Conservation (phyloP, 2,888 invertebrate species). For the Dynastes hyllus region DNA sequence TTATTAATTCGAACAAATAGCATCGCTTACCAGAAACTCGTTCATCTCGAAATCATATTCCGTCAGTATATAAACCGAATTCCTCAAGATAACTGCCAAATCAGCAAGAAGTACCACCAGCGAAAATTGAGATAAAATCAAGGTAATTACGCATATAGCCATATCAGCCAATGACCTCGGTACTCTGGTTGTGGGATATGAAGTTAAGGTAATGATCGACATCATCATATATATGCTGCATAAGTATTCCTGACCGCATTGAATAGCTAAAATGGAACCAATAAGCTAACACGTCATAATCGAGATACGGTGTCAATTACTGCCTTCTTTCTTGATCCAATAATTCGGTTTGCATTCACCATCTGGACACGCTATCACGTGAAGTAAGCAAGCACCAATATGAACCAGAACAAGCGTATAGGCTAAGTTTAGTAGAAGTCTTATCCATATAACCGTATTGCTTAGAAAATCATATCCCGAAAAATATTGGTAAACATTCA, state of each 20-base stretch:
- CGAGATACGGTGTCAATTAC: background rate
- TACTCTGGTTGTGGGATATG: constrained; percentile 49
- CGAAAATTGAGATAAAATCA: constrained; percentile 51
- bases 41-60: constrained; percentile 54
- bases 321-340: constrained; percentile 41
- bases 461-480: constrained; percentile 20
- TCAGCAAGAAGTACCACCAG: constrained; percentile 55
- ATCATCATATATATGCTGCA: constrained; percentile 54
- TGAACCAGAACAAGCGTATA: constrained; percentile 55
- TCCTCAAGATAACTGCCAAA: constrained; percentile 55
- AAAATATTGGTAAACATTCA: constrained; percentile 57
- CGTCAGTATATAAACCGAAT: constrained; percentile 53
- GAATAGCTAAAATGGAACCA: constrained; percentile 6
- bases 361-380: constrained; percentile 52
- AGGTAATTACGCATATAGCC: constrained; percentile 47
- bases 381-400: constrained; percentile 56
- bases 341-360: constrained; percentile 27
- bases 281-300: background rate
- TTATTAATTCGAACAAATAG: background rate
- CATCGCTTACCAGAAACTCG: constrained; percentile 51
- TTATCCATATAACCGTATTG: constrained; percentile 25
- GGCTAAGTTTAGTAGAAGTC: constrained; percentile 35
- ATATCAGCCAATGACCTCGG: constrained; percentile 53
- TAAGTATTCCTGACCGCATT: constrained; percentile 52
- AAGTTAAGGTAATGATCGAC: constrained; percentile 53